Evolutionary conservation across 2,888 invertebrate species (phyloP).

Genomic region (Drosophila cracens): DNA sequence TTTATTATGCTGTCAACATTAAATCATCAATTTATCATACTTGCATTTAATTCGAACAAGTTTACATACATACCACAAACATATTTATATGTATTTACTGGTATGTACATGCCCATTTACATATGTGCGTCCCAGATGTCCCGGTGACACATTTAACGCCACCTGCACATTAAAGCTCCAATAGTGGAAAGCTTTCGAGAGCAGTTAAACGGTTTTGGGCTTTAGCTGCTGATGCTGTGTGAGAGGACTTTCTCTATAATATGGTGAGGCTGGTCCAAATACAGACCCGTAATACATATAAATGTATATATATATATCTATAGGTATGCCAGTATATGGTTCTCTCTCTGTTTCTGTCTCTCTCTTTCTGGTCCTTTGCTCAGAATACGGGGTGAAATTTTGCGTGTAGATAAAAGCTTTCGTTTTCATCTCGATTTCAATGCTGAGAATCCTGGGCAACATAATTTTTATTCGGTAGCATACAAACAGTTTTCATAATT

Average conservation of each 20-base stretch:
- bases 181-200: slow-evolving; percentile 56
- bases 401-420: slow-evolving; percentile 76
- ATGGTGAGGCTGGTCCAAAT: slow-evolving; percentile 15
- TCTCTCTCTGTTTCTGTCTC: slow-evolving; percentile 40
- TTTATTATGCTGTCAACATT: slow-evolving; percentile 2
- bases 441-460: slow-evolving; percentile 80
- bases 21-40: slow-evolving; percentile 1
- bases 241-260: slow-evolving; percentile 35
- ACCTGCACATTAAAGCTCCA: slow-evolving; percentile 58
- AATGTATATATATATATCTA: slow-evolving; percentile 8
- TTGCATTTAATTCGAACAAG: not conserved
- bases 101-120: slow-evolving; percentile 3
- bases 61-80: not conserved
- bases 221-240: slow-evolving; percentile 61
- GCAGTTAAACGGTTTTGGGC: slow-evolving; percentile 48
- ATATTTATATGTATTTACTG: slow-evolving; percentile 1
- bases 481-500: slow-evolving; percentile 75
- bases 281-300: slow-evolving; percentile 21
- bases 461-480: slow-evolving; percentile 78
- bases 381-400: slow-evolving; percentile 51
- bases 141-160: slow-evolving; percentile 72
- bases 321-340: slow-evolving; percentile 23
- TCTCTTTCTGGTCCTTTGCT: slow-evolving; percentile 24
- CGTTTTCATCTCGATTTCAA: slow-evolving; percentile 72
- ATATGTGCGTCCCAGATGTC: slow-evolving; percentile 53